Evolutionary conservation across 2,797 vertebrate genomes (phyloP).

Genomic region (Phylloscopus collybita): DNA sequence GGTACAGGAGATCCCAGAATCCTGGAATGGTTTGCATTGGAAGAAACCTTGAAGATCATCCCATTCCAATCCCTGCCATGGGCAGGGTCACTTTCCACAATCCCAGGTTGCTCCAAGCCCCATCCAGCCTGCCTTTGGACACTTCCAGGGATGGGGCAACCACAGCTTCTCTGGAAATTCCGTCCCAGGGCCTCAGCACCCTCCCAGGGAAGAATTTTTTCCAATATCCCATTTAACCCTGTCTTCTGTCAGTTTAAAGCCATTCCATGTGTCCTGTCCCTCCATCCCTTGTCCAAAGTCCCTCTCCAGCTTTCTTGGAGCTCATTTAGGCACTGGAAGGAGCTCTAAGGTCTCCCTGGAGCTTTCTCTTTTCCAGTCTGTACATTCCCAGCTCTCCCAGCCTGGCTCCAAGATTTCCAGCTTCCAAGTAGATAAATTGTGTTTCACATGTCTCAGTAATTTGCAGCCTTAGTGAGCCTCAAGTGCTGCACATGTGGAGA

Average conservation of each 20-base stretch:
- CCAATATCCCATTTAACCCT: not conserved
- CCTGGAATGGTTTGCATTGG: not conserved
- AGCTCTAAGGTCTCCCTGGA: not conserved
- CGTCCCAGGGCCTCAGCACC: accelerated
- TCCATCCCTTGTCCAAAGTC: not conserved
- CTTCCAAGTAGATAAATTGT: not conserved
- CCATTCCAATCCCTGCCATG: not conserved
- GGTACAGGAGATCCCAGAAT: not conserved
- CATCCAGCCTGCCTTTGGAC: accelerated
- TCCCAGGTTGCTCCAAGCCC: not conserved
- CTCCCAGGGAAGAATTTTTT: not conserved
- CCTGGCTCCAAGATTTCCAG: not conserved
- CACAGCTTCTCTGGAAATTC: not conserved
- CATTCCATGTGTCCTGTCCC: not conserved
- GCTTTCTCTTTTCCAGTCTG: accelerated
- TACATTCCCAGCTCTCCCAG: not conserved
- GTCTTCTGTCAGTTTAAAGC: not conserved
- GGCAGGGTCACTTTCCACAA: not conserved
- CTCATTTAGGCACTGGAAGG: not conserved
- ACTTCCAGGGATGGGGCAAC: not conserved
- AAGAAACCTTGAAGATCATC: not conserved
- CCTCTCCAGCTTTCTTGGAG: not conserved
- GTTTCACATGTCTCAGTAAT: accelerated
- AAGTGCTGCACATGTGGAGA: not conserved
- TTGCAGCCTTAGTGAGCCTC: not conserved